Evolutionary conservation across 1,140 invertebrate species (phyloP), one percentile per base, ranked within the genome.

Genomic region (Xylocopa sonorina): DNA sequence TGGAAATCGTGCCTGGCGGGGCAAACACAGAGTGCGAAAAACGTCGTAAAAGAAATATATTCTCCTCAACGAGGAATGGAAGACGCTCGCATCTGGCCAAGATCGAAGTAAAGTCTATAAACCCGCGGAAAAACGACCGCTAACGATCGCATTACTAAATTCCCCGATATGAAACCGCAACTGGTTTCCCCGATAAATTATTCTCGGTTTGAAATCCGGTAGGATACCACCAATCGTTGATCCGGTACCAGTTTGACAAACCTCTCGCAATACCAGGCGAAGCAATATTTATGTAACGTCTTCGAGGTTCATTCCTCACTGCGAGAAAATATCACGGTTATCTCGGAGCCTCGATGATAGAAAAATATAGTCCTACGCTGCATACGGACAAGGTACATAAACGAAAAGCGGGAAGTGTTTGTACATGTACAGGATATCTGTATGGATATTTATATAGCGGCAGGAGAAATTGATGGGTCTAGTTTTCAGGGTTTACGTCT

Each of bases 21-120:
- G 21, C 43, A 63, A n/a, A n/a, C n/a, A 14, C 32, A 21, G 41
- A 27, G 6, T 10, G n/a, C 6, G 24, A 38, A 5, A 10, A 62
- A 62, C 0, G 34, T 53, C 34, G n/a, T 55, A 71, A 73, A 60
- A 34, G 71, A 73, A 73, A 73, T 48, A 50, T 62, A n/a, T 73
- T 62, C 55, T 38, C 29, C 27, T 27, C 18, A 21, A 18, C n/a
- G 10, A 9, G 4, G 18, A n/a, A 38, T 29, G 21, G 24, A 29
- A 43, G 68, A 57, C 57, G 38, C 51, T 38, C 34, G 32, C 38
- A 73, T 38, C 53, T 62, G 34, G 9, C 48, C 32, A 38, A n/a
- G n/a, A 38, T 10, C n/a, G 16, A 9, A 64, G 7, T 12, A 2
- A 41, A 21, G 0, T 24, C 38, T 38, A 34, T 24, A 41, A n/a